Base-by-base conservation (phyloP, 2,797 vertebrate species). In the Sebastes itinus region DNA sequence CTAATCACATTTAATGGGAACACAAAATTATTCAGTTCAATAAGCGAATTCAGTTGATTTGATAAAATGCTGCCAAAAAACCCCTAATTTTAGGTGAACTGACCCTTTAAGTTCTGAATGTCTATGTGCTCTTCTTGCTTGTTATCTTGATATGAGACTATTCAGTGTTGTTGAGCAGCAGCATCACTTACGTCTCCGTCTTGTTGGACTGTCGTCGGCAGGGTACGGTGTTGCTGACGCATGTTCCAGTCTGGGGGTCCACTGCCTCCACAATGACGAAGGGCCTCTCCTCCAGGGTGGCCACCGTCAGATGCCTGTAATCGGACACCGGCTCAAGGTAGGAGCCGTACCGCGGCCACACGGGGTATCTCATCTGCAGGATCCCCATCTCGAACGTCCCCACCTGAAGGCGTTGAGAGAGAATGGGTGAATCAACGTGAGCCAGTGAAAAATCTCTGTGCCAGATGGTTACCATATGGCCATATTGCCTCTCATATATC, bases 231-330 rank as follows among this genome's bases (percentile, higher is more conserved):
- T 98, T 99, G 92, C 97, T 97, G 60, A 99, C 97, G 0, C 98
- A 99, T 66, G 97, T 97, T 0, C 98, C 98, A 0, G 97, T 98
- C 82, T 90, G 84, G 0, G 97, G 96, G 85, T 99, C 98, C 0
- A 97, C 98, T 6, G 96, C 95, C 95, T 99, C 98, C 92, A 99
- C 98, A 0, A 99, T 99, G 80, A 99, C 98, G 0, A 99, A 99
- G 52, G 98, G 98, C 20, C 98, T 92, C 91, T 99, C 98, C 87
- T 99, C 98, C 85, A 99, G 95, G 0, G 98, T 99, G 91, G 98
- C 98, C 89, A 99, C 98, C 0, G 98, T 99, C 91, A 99, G 94
- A 81, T 99, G 98, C 6, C 96, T 95, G 93, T 97, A 97, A 67
- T 99, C 98, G 0, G 96, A 96, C 90, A 99, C 97, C 0, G 96